Conservation (phyloP, 2,888 invertebrate species). For the Argynnis bischoffii region DNA sequence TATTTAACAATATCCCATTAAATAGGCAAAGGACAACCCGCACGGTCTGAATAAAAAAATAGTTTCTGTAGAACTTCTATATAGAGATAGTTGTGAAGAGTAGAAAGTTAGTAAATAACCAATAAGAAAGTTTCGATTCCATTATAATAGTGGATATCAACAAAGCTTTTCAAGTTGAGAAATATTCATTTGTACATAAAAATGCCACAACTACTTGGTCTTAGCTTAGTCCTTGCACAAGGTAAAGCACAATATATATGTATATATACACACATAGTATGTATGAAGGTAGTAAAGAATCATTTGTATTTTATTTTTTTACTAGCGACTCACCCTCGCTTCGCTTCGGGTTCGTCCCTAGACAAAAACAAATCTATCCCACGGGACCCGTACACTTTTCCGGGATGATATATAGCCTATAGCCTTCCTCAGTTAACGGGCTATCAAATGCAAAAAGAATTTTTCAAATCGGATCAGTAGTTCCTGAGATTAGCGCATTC, state of each 20-base stretch:
- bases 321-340: no score
- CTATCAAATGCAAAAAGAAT: no score
- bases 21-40: not conserved
- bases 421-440: no score
- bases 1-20: not conserved
- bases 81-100: constrained; percentile 12
- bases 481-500: no score
- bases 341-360: no score
- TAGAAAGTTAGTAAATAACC: constrained; percentile 22
- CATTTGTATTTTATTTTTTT: not conserved
- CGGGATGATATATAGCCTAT: no score
- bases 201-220: not conserved
- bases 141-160: constrained; percentile 21
- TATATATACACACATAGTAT: constrained; percentile 1
- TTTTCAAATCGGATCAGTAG: no score
- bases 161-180: constrained; percentile 22
- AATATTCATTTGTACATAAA: constrained; percentile 17
- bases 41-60: not conserved
- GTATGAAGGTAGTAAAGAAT: no score
- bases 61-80: not conserved
- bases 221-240: not conserved
- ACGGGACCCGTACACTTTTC: no score
- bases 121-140: constrained; percentile 21
- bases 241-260: no score
- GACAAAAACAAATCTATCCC: no score